Base-by-base conservation (phyloP, 92 coral and sea anemone species). In the Nematostella vectensis region DNA sequence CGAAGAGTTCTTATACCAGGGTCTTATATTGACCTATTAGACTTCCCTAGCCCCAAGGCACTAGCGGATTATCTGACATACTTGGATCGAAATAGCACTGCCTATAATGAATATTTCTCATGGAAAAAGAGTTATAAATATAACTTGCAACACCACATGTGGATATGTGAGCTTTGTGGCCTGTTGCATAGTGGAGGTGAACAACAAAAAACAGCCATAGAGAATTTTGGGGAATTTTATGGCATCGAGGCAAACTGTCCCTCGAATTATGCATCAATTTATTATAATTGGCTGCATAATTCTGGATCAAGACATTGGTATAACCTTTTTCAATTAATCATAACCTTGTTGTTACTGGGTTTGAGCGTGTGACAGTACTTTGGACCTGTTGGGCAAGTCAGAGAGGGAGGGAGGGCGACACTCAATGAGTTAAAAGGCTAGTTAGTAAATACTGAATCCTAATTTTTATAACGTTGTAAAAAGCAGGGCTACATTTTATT, bases 161-260 rank as follows among this genome's bases (percentile, higher is more conserved):
- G 99, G 99, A 71, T 87, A 2, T 93, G 99, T 18, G 57, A 68
- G 45, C 31, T 93, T 62, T 93, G 99, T 47, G 70, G 72, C 1
- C 76, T 75, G 49, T 63, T 87, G 1, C 37, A 93, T 40, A 64
- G 69, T 40, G 47, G 30, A 3, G 15, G 53, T n/a, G 3, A 62
- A 15, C 67, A 33, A 33, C 15, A 61, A 1, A 18, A 39, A 0
- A 67, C 68, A 54, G 62, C 53, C 3, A 29, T 49, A 21, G 25
- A 42, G 1, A 47, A 47, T 6, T 27, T 66, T n/a, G 31, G 51
- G 30, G 33, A n/a, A 3, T 66, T 43, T 24, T 66, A 62, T 62
- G 63, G 54, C 24, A 23, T 39, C 0, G 29, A 45, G 23, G 51
- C 9, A 33, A 33, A 33, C 40, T 33, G 40, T 15, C 40, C 6